These are phyloP conservation scores for Sarcoramphus papa DNA, from an alignment of 2,797 vertebrate species.

Conservation along the genomic window DNA sequence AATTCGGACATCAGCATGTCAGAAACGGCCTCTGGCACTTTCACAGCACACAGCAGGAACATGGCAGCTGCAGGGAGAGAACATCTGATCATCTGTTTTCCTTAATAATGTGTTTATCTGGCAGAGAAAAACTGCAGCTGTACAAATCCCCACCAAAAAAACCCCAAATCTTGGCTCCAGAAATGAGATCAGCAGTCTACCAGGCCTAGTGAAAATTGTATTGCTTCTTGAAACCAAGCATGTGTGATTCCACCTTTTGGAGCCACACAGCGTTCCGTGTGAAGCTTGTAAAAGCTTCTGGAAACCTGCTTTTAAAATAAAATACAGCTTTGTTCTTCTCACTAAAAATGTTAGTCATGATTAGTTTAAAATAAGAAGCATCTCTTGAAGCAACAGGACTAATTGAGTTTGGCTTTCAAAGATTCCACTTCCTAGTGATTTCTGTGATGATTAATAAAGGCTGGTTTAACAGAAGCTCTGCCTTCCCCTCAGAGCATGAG, in stretches of 20 bases:
- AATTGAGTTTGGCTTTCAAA: background rate
- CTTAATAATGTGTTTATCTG: background rate
- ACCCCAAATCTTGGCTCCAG: background rate
- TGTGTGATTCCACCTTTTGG: background rate
- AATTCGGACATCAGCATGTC: slow-evolving; percentile 99
- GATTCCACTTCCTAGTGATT: background rate
- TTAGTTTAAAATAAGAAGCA: background rate
- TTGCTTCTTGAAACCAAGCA: background rate
- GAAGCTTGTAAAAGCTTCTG: background rate
- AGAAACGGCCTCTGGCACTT: slow-evolving; percentile 93
- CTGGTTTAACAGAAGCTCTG: background rate
- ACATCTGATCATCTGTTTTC: background rate
- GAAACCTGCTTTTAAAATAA: background rate
- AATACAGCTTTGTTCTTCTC: background rate
- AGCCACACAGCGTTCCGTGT: fast-evolving
- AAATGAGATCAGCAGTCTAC: background rate
- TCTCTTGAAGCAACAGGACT: background rate
- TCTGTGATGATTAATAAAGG: background rate
- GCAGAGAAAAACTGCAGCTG: background rate
- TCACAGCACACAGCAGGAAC: slow-evolving; percentile 97
- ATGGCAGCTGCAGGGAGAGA: slow-evolving; percentile 85
- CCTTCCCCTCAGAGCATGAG: background rate
- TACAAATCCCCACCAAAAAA: background rate
- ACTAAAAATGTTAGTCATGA: background rate
- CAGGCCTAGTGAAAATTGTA: background rate